Conservation (phyloP, 2,113 vertebrate species). For the Dromaius novaehollandiae region DNA sequence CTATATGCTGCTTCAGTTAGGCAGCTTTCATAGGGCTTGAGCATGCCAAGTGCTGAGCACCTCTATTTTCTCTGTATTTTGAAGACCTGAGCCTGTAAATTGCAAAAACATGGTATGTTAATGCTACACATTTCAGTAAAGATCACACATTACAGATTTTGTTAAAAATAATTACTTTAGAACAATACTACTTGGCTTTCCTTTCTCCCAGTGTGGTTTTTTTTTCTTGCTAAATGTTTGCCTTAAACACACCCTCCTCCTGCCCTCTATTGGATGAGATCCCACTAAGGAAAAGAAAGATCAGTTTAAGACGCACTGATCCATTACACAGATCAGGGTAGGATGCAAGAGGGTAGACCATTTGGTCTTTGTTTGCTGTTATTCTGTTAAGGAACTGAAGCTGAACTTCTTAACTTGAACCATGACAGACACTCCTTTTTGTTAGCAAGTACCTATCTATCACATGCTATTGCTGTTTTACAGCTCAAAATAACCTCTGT, state of each 20-base stretch:
- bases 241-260: background rate
- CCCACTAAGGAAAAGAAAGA: background rate
- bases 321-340: background rate
- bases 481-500: constrained; percentile 47
- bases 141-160: background rate
- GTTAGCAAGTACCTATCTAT: background rate
- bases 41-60: background rate
- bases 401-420: background rate
- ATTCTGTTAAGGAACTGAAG: background rate
- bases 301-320: background rate
- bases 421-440: background rate
- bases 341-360: background rate
- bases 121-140: background rate
- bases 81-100: background rate
- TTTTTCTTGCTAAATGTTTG: background rate
- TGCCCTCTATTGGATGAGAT: background rate
- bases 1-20: background rate
- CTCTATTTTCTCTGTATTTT: background rate
- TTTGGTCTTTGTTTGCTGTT: background rate
- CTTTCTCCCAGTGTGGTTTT: background rate
- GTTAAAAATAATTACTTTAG: background rate
- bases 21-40: background rate
- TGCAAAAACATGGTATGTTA: background rate
- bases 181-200: background rate
- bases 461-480: background rate